These are phyloP conservation scores for Dasyurus viverrinus DNA, from an alignment of 2,113 vertebrate genomes.

Conservation along the genomic window DNA sequence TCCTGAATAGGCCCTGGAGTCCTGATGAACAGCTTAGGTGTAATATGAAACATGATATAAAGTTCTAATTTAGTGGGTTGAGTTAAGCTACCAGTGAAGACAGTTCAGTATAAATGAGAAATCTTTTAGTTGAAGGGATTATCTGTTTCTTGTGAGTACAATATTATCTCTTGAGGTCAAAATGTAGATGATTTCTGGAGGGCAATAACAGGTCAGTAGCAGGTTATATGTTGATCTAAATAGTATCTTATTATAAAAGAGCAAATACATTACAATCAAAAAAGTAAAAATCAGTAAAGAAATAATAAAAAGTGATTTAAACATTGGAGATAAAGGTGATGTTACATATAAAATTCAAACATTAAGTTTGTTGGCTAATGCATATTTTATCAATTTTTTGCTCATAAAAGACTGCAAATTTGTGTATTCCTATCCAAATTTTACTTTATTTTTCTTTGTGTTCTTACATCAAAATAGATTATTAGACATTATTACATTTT, in stretches of 20 bases:
- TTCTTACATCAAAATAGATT: neutral
- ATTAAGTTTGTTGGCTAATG: neutral
- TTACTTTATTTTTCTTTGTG: neutral
- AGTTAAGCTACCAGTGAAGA: neutral
- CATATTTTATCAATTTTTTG: neutral
- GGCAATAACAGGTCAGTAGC: neutral
- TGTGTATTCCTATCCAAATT: neutral
- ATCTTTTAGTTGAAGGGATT: neutral
- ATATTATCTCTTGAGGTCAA: neutral
- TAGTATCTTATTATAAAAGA: neutral
- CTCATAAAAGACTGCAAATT: neutral
- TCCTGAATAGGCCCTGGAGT: neutral
- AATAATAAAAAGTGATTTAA: neutral
- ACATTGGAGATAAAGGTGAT: neutral
- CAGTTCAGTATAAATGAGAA: neutral
- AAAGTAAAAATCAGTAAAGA: neutral
- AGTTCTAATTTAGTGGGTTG: neutral
- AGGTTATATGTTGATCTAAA: neutral
- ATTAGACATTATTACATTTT: neutral
- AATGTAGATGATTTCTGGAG: neutral
- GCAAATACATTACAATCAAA: neutral
- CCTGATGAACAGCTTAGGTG: neutral
- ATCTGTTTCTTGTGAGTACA: neutral
- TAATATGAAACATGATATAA: neutral
- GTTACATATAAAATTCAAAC: neutral